phyloP scores from a whole-genome alignment of 2,113 vertebrate genomes.

The Chaenogobius annularis region DNA sequence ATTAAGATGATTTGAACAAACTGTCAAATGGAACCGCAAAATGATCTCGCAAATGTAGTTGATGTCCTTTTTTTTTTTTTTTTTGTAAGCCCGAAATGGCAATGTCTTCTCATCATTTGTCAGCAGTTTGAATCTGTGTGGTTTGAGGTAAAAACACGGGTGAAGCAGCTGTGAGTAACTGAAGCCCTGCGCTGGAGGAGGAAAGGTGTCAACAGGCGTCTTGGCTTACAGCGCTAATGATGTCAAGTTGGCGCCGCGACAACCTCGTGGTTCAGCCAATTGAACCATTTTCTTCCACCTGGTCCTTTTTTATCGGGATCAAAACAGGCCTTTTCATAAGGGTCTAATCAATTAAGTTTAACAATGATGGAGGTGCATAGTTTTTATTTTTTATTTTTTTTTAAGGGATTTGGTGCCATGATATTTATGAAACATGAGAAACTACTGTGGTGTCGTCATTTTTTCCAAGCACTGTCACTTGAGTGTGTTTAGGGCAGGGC shows the following conservation, averaged over 20 bases:
- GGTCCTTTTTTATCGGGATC: slow-evolving; percentile 26
- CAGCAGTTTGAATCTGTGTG: neutral
- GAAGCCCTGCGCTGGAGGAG: slow-evolving; percentile 9
- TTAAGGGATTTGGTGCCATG: neutral
- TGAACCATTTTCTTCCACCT: slow-evolving; percentile 36
- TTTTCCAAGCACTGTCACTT: neutral
- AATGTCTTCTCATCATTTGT: neutral
- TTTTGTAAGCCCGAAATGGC: neutral
- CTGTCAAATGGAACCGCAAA: neutral
- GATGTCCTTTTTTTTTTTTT: neutral
- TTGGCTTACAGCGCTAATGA: slow-evolving; percentile 44
- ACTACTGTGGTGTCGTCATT: neutral
- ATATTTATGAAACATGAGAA: neutral
- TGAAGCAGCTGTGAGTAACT: slow-evolving; percentile 17
- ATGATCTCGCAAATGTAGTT: neutral
- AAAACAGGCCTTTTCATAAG: slow-evolving; percentile 20
- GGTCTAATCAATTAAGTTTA: slow-evolving; percentile 2
- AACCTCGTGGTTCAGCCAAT: slow-evolving; percentile 27
- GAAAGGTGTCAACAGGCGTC: slow-evolving; percentile 38
- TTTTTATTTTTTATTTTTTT: neutral
- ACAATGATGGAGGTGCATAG: slow-evolving; percentile 15
- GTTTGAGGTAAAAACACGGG: neutral
- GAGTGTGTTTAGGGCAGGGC: neutral
- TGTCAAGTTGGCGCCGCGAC: slow-evolving; percentile 40
- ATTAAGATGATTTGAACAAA: no score